These are phyloP conservation scores for Hippocampus kuda DNA, from an alignment of 2,797 vertebrate species.

Conservation along the genomic window DNA sequence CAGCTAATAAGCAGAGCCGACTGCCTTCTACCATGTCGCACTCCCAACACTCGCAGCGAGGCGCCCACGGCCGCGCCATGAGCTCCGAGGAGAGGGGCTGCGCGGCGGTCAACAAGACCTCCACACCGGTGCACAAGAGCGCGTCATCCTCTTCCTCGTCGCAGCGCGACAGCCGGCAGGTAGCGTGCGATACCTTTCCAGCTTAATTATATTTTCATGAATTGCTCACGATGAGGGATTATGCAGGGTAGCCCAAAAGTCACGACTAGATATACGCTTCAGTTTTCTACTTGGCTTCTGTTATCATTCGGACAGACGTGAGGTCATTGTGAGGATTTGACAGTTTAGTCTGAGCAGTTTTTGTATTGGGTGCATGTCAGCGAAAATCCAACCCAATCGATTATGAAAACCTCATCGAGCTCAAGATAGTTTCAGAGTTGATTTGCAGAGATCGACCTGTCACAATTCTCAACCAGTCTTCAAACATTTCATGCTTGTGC, in stretches of 20 bases:
- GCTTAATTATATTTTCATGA: neutral
- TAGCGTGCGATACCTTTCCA: constrained; percentile 47
- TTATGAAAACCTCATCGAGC: too few species aligned
- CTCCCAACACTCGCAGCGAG: constrained; percentile 33
- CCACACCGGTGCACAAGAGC: constrained; percentile 93
- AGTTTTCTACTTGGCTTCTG: too few species aligned
- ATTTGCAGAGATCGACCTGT: too few species aligned
- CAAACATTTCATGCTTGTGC: too few species aligned
- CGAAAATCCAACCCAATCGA: too few species aligned
- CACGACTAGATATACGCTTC: neutral
- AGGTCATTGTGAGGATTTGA: too few species aligned
- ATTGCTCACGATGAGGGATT: neutral
- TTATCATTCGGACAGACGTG: too few species aligned
- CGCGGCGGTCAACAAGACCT: constrained; percentile 76
- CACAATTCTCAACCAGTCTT: neutral
- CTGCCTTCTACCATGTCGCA: constrained; percentile 38
- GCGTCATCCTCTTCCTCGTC: constrained; percentile 86
- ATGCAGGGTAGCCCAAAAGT: neutral
- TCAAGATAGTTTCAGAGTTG: too few species aligned
- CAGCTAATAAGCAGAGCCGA: constrained; percentile 25
- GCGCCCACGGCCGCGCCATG: constrained; percentile 71
- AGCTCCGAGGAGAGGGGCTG: constrained; percentile 85
- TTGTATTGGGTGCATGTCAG: too few species aligned
- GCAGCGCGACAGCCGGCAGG: constrained; percentile 93
- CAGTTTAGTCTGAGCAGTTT: too few species aligned